A percentile compares a stretch with the other conserved stretches of the same genome.
These are phyloP conservation scores for Acleris emargana DNA, from an alignment of 2,888 invertebrate genomes.

Conservation along the genomic window DNA sequence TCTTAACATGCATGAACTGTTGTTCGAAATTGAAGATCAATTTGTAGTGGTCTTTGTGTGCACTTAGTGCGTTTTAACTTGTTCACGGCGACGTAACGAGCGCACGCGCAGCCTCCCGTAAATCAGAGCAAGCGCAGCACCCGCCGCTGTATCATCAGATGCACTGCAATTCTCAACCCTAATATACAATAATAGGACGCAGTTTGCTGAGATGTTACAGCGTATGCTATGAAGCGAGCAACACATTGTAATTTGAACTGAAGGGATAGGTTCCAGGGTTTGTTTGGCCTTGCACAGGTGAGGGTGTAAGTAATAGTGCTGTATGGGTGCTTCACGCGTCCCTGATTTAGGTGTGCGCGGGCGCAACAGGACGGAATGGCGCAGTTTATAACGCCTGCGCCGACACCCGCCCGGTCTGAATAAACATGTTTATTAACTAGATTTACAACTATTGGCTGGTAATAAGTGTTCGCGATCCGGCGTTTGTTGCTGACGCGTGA, in stretches of 20 bases:
- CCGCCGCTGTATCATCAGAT: background rate
- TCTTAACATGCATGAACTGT: too few species aligned
- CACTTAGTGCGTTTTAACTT: too few species aligned
- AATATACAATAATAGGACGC: slow-evolving; percentile 14
- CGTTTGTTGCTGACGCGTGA: background rate
- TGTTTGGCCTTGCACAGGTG: slow-evolving; percentile 12
- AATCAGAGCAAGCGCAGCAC: slow-evolving; percentile 24
- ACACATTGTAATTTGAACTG: background rate
- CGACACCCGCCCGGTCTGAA: slow-evolving; percentile 32
- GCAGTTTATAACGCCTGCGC: slow-evolving; percentile 27
- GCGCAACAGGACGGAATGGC: slow-evolving; percentile 28
- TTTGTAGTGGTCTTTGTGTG: too few species aligned
- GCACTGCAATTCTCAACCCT: slow-evolving; percentile 7
- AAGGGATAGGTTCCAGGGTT: background rate
- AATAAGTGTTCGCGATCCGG: slow-evolving; percentile 34
- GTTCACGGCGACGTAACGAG: slow-evolving; percentile 26
- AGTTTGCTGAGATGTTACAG: slow-evolving; percentile 12
- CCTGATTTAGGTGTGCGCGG: slow-evolving; percentile 42
- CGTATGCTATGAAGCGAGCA: slow-evolving; percentile 15
- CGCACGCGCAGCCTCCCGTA: slow-evolving; percentile 31
- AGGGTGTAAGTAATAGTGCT: slow-evolving; percentile 38
- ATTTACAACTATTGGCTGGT: slow-evolving; percentile 34
- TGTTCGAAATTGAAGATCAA: too few species aligned
- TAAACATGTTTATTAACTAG: slow-evolving; percentile 37
- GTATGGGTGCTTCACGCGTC: slow-evolving; percentile 43